phyloP scores from a whole-genome alignment of 2,888 invertebrate genomes.

The Ptilodon capucinus region DNA sequence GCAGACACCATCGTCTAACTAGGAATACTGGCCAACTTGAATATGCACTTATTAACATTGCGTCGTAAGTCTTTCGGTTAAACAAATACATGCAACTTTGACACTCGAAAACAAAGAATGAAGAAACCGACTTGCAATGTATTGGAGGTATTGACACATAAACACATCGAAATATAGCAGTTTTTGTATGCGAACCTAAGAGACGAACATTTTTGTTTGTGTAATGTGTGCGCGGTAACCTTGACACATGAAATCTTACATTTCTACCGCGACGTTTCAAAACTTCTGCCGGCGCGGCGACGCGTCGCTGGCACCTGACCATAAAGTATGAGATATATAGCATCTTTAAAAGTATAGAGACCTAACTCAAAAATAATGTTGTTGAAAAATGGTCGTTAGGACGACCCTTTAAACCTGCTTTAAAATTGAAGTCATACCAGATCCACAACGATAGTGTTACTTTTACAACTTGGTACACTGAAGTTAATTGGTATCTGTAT shows the following conservation, averaged over 20 bases:
- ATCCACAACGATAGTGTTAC: no score
- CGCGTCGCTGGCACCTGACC: not conserved
- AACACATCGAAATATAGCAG: not conserved
- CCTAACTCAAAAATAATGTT: no score
- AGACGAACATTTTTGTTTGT: not conserved
- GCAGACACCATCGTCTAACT: no score
- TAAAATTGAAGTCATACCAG: no score
- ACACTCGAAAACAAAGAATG: not conserved
- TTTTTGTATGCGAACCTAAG: not conserved
- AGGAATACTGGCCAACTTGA: no score
- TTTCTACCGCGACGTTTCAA: not conserved
- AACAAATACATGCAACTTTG: not conserved
- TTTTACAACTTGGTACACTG: no score
- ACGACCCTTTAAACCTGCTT: no score
- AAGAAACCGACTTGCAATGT: not conserved
- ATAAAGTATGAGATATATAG: not conserved
- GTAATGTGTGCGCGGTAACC: not conserved
- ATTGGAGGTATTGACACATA: not conserved
- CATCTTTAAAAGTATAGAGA: no score
- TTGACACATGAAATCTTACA: conserved; percentile 1
- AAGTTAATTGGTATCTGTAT: no score
- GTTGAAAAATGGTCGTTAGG: no score
- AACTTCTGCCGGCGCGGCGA: not conserved
- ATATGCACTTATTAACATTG: no score
- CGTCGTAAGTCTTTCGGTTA: not conserved